Conservation (phyloP, 2,888 invertebrate genomes). For the Coleophora deauratella region DNA sequence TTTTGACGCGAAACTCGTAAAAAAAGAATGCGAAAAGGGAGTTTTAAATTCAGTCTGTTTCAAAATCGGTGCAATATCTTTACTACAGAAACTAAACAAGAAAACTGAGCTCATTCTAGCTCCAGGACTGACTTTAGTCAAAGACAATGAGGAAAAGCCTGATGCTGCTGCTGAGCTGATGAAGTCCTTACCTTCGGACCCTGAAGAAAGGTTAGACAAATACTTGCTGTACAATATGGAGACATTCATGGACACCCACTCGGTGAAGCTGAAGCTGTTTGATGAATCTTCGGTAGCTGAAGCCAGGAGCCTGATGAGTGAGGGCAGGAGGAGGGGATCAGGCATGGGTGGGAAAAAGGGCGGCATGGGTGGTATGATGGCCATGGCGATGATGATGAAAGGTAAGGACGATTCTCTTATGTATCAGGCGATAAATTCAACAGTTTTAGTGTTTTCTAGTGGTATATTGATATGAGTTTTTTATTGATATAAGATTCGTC, state of each 20-base stretch:
- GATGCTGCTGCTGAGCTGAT: conserved; percentile 75
- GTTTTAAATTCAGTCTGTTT: conserved; percentile 39
- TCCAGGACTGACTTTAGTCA: conserved; percentile 75
- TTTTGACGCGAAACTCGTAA: conserved; percentile 23
- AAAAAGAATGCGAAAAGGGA: conserved; percentile 41
- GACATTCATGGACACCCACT: conserved; percentile 79
- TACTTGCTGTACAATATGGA: conserved; percentile 80
- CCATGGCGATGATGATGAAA: conserved; percentile 77
- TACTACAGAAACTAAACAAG: conserved; percentile 36
- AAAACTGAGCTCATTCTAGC: conserved; percentile 38
- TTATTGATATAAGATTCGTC: too few species aligned
- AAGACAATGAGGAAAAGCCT: conserved; percentile 75
- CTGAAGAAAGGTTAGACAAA: conserved; percentile 80
- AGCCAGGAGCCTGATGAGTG: conserved; percentile 58
- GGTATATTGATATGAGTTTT: too few species aligned
- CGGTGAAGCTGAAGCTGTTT: conserved; percentile 79
- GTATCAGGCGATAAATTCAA: too few species aligned
- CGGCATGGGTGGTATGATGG: conserved; percentile 65
- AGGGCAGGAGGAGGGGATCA: conserved; percentile 50
- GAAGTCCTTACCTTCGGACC: conserved; percentile 80
- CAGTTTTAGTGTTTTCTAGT: too few species aligned
- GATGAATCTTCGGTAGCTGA: conserved; percentile 74
- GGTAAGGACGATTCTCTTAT: conserved; percentile 48
- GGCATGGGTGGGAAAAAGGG: conserved; percentile 44
- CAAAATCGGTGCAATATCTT: conserved; percentile 39